phyloP scores from a whole-genome alignment of 2,113 vertebrate genomes.

The Saguinus imperator region DNA sequence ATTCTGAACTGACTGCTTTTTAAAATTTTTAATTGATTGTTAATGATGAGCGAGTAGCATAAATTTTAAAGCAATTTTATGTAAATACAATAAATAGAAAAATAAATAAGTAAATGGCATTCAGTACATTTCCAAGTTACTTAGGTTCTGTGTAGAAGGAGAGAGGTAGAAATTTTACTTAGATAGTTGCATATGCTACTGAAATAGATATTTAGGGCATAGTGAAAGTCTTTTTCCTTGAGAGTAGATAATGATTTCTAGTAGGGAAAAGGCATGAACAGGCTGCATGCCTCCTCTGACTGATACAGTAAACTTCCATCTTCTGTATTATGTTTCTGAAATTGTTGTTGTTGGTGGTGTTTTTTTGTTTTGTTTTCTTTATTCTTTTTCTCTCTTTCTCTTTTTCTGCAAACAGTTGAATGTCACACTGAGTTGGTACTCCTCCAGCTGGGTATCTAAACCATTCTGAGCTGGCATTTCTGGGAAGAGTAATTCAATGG shows the following conservation, averaged over 20 bases:
- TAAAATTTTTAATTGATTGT: neutral
- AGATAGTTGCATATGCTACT: neutral
- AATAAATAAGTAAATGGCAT: neutral
- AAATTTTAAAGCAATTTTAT: slow-evolving; percentile 6
- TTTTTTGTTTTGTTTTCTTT: too few species aligned
- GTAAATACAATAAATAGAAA: slow-evolving; percentile 16
- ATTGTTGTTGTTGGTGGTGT: too few species aligned
- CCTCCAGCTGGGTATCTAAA: neutral
- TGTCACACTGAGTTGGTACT: neutral
- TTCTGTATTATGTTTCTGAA: neutral
- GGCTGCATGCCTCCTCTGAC: neutral
- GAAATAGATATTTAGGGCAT: neutral
- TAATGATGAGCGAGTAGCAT: neutral
- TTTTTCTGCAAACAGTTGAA: neutral
- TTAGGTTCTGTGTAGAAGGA: neutral
- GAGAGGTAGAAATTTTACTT: neutral
- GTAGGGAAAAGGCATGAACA: neutral
- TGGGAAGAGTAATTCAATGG: slow-evolving; percentile 1
- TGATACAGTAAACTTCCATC: neutral
- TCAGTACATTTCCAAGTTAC: neutral
- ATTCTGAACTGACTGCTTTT: neutral
- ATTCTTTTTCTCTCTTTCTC: neutral
- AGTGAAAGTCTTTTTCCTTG: neutral
- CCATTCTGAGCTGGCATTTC: neutral
- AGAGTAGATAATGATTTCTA: neutral